phyloP scores from a whole-genome alignment of 2,113 vertebrate genomes.

The Grammomys surdaster region DNA sequence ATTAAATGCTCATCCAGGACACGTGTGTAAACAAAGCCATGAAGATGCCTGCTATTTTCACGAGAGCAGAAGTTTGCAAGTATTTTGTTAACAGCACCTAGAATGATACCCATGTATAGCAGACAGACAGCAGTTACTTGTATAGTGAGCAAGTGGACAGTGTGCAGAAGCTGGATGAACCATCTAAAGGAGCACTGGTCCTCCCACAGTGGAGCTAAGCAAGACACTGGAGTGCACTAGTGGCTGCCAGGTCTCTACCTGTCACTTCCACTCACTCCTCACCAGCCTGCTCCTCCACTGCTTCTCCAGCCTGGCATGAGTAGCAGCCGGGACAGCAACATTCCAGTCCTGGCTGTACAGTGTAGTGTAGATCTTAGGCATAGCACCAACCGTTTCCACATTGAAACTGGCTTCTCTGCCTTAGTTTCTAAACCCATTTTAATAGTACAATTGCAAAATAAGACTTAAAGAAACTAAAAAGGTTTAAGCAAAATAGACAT shows the following conservation, averaged over 20 bases:
- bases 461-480: conserved; percentile 8
- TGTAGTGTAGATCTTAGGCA: not conserved
- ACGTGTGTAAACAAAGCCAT: not conserved
- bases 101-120: not conserved
- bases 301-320: not conserved
- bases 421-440: conserved; percentile 1
- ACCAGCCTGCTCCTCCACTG: not conserved
- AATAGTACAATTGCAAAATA: not conserved
- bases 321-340: not conserved
- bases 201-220: not conserved
- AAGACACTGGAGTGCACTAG: not conserved
- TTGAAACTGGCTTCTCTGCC: conserved; percentile 1
- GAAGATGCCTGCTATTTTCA: not conserved
- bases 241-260: not conserved
- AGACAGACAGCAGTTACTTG: not conserved
- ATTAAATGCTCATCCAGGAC: not conserved
- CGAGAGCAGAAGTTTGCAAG: not conserved
- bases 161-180: not conserved
- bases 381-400: not conserved
- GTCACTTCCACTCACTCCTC: not conserved
- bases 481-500: not conserved
- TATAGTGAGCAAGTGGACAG: not conserved
- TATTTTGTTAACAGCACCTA: not conserved
- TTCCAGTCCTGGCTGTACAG: not conserved
- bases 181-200: not conserved